A percentile compares a stretch with the other conserved stretches of the same genome.
Evolutionary conservation across 2,797 vertebrate species (phyloP).

Genomic region (Atherinosoma microstoma): DNA sequence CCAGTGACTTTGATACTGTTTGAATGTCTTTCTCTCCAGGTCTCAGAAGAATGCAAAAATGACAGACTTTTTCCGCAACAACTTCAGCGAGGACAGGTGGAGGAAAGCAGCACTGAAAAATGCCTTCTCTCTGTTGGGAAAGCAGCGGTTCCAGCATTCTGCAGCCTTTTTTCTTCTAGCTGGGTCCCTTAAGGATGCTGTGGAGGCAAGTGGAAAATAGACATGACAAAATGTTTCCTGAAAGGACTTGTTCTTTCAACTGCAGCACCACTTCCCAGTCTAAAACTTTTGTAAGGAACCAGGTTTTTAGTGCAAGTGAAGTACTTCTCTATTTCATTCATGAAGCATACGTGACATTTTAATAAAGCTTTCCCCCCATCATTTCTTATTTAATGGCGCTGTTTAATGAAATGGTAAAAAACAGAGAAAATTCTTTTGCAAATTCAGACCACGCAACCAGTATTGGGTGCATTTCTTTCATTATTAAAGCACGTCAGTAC

Average conservation of each 20-base stretch:
- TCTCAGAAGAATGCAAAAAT: slow-evolving; percentile 94
- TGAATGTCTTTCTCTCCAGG: slow-evolving; percentile 76
- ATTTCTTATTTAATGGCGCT: slow-evolving; percentile 17
- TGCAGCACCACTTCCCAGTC: slow-evolving; percentile 20
- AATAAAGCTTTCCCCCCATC: not conserved
- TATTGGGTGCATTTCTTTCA: slow-evolving; percentile 20
- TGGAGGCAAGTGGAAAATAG: slow-evolving; percentile 89
- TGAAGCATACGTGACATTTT: slow-evolving; percentile 14
- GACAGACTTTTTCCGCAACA: slow-evolving; percentile 97
- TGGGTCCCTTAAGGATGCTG: slow-evolving; percentile 95
- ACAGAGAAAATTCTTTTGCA: slow-evolving; percentile 21
- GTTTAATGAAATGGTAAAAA: slow-evolving; percentile 22
- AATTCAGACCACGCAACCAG: not conserved
- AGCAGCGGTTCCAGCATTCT: slow-evolving; percentile 98
- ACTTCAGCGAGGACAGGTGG: slow-evolving; percentile 97
- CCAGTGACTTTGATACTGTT: slow-evolving; percentile 29
- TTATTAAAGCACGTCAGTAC: slow-evolving; percentile 43
- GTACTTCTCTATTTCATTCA: slow-evolving; percentile 28
- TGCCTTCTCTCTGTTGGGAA: slow-evolving; percentile 96
- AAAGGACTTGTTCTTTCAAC: slow-evolving; percentile 46
- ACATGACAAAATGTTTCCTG: slow-evolving; percentile 50
- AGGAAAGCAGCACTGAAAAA: slow-evolving; percentile 97
- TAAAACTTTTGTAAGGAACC: slow-evolving; percentile 17
- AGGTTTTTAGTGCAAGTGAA: slow-evolving; percentile 28
- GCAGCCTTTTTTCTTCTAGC: slow-evolving; percentile 97